These are phyloP conservation scores for Cephus pulcher DNA, from an alignment of 2,888 invertebrate genomes.

Conservation along the genomic window DNA sequence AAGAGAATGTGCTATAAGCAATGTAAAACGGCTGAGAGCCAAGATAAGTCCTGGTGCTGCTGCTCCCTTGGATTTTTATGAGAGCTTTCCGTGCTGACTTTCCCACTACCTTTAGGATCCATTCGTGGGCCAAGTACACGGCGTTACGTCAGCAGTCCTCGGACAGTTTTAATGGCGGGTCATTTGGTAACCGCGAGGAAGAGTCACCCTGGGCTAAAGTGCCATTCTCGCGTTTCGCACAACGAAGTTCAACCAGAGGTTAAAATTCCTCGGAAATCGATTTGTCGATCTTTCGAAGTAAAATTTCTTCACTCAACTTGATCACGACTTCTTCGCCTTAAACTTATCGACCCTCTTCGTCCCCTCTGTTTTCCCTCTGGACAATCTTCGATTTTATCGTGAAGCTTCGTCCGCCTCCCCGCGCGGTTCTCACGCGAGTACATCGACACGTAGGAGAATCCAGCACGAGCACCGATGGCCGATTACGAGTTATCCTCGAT, in stretches of 20 bases:
- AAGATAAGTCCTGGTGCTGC: background rate
- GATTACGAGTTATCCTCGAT: background rate
- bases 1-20: background rate
- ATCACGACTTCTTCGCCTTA: background rate
- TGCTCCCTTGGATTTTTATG: background rate
- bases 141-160: background rate
- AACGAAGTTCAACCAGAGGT: background rate
- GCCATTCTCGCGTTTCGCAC: background rate
- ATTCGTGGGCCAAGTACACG: background rate
- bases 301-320: background rate
- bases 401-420: background rate
- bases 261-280: background rate
- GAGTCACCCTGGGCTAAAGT: background rate
- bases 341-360: background rate
- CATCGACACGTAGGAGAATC: background rate
- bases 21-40: background rate
- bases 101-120: background rate
- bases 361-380: no score
- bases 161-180: background rate
- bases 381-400: background rate
- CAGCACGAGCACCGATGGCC: background rate
- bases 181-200: background rate
- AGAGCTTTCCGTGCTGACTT: background rate
- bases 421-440: background rate
- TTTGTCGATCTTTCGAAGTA: background rate